Evolutionary conservation across 2,888 invertebrate species (phyloP), one percentile per base, ranked within the genome.

Genomic region (Sarcophaga caerulescens): DNA sequence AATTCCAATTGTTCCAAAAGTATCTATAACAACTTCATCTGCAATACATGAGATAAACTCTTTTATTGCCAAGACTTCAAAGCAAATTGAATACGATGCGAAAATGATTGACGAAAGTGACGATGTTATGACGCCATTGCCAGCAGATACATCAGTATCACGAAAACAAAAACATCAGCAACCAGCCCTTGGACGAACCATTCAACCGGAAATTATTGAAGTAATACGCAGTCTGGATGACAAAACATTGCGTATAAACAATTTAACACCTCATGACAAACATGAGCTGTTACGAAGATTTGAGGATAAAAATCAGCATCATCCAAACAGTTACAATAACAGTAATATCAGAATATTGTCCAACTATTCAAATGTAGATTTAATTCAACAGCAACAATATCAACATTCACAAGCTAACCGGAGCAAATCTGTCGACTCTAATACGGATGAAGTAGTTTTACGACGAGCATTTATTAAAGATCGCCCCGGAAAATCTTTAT

Each of bases 41-140:
- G 35, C 35, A 35, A 35, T 35, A 35, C 6, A 35, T 35, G 35
- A 35, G 35, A 8, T 35, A 35, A 35, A 35, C 6, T 8, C 35
- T 35, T 35, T 35, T 35, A 1, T 8, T 8, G 80, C 86, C 60
- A 91, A 91, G 87, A 92, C 92, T 23, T 92, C 92, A 17, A 92
- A 92, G 79, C 91, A 92, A 88, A 90, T 92, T 59, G 92, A 92
- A 79, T 92, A 92, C 68, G 92, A 92, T 81, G 90, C 90, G 4
- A 90, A 89, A 78, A 90, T 90, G 85, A 89, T 89, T 21, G 92
- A 91, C 92, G 92, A 93, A 94, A 94, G 87, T 89, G 92, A 84
- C 92, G 95, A 92, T 94, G 94, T 92, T 89, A 93, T 86, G 89
- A 92, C 91, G 25, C 93, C 92, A 23, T 87, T 91, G 87, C 92